Conservation (phyloP, 2,797 vertebrate species). For the Anolis apletophallus region DNA sequence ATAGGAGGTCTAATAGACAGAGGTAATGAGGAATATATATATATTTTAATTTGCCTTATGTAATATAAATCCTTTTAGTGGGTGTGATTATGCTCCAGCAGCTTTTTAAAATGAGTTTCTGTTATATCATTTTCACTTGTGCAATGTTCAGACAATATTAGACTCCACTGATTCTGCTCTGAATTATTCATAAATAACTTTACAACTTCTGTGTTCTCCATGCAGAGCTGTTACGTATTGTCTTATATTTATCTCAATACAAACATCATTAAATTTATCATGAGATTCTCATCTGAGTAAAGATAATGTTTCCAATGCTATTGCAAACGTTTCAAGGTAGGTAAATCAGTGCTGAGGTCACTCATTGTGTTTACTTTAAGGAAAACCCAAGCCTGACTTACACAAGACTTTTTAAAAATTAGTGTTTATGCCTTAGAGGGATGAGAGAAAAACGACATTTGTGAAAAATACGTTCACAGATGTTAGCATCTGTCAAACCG, state of each 20-base stretch:
- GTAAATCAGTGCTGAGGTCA: conserved; percentile 40
- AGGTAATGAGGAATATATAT: conserved; percentile 43
- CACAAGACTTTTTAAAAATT: conserved; percentile 39
- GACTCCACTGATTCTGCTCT: conserved; percentile 45
- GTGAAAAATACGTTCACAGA: conserved; percentile 67
- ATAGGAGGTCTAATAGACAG: background rate
- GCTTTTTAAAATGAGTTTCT: conserved; percentile 56
- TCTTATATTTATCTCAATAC: conserved; percentile 42
- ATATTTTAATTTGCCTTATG: conserved; percentile 57
- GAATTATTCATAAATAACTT: conserved; percentile 32
- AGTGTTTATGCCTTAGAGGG: conserved; percentile 50
- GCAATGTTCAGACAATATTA: conserved; percentile 47
- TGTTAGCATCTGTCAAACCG: conserved; percentile 76
- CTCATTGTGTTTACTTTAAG: conserved; percentile 5
- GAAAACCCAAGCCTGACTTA: conserved; percentile 47
- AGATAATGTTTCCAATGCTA: conserved; percentile 50
- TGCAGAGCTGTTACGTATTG: conserved; percentile 23
- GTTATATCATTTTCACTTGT: conserved; percentile 38
- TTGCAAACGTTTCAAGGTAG: conserved; percentile 39
- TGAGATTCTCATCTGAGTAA: conserved; percentile 14
- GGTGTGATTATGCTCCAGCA: conserved; percentile 53
- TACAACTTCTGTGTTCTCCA: conserved; percentile 13
- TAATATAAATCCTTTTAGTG: conserved; percentile 49
- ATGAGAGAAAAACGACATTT: conserved; percentile 65
- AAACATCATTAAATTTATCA: conserved; percentile 45